Base-by-base conservation (phyloP, 2,888 invertebrate genomes). In the Tanypteryx hageni region DNA sequence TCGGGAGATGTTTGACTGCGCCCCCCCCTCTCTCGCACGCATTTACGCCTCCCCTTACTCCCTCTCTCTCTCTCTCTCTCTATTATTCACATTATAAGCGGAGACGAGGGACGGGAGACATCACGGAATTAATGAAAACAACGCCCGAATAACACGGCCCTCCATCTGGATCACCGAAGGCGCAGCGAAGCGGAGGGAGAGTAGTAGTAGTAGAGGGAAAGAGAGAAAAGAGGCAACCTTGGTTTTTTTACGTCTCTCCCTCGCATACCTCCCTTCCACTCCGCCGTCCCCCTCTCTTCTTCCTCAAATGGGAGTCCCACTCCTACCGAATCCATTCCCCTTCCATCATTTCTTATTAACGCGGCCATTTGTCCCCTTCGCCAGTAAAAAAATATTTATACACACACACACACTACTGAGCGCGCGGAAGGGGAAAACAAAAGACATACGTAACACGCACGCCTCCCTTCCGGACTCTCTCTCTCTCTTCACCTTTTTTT, bases 71-170 rank as follows among this genome's bases (percentile, higher is more conserved):
- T 7, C 85, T 27, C 64, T 31, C 68, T 27, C 68, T 56, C 64
- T 89, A 89, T 89, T 89, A 89, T 89, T 89, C 89, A 89, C 64
- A 89, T 89, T 61, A 89, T 89, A 89, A 89, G 89, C 89, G 59
- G 89, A 89, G 89, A 16, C 44, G 64, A 64, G 89, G 64, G 89
- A 44, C 64, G 44, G 89, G 89, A 64, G 89, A 89, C 89, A 89
- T 89, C 89, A 89, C 89, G 89, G 89, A 89, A 89, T 89, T 89
- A 89, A 89, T 89, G 89, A 89, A 89, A 89, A 89, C 89, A 89
- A 64, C 89, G 89, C 64, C 64, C 44, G 89, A 64, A 89, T 89
- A 64, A 89, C 61, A 58, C 89, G 44, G 64, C 64, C 44, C 68
- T 89, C 64, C 89, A 89, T 89, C 89, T 89, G 89, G 89, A 89